Base-by-base conservation (phyloP, 2,113 vertebrate species). In the Echinops telfairi region DNA sequence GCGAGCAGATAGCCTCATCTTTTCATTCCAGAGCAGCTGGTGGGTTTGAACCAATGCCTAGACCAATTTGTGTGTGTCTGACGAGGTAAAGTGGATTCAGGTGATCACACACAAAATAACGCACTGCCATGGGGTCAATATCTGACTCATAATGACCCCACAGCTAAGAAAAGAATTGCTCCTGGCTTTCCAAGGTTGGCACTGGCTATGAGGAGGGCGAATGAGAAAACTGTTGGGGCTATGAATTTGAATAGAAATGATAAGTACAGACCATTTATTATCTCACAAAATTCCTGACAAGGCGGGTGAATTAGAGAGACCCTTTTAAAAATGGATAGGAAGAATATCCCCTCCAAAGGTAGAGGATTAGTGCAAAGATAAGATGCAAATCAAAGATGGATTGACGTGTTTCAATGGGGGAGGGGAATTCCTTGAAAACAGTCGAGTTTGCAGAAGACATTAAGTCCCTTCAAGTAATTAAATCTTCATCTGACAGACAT, bases 231-330 rank as follows among this genome's bases (percentile, higher is more conserved):
- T 23, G 60, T 70, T 66, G 22, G 47, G 71, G 86, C 22, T 25
- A 12, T 83, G 27, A 27, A 8, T 9, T 20, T 58, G 62, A 89
- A 66, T 43, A 82, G 47, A 36, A 31, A 88, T 33, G 89, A 89
- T 75, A 85, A 11, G 1, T 11, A 73, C 87, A 93, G 94, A 96
- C 10, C 84, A 85, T 80, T 89, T 78, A 89, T 70, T 66, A 38
- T 91, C 92, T 90, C 90, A 95, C 33, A 73, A 91, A 76, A 93
- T 58, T 90, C 92, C 92, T 93, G 86, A 93, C 90, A 92, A 94
- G 92, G 15, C 83, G 40, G 94, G 92, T 93, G 66, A 29, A 93
- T 85, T 92, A 90, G 80, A 90, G 85, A 90, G 53, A n/a, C 38
- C 66, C 89, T 91, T 62, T 62, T 62, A 22, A 62, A 62, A 62